Evolutionary conservation across 2,888 invertebrate species (phyloP).

Genomic region (Cosmia pyralina): DNA sequence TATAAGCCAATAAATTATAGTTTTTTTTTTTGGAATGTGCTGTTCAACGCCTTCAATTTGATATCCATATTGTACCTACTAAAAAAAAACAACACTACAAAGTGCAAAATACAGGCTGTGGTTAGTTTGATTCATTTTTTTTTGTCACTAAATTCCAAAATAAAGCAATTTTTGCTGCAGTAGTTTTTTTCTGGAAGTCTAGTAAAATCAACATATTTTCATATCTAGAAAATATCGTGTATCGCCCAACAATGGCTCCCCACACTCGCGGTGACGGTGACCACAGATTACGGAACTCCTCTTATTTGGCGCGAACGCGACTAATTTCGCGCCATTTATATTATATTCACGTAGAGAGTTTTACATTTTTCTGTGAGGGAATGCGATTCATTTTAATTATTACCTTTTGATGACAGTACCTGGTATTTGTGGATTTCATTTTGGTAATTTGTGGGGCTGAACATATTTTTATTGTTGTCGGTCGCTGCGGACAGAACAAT

Average conservation of each 20-base stretch:
- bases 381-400: constrained; percentile 57
- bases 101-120: too few relatives aligned
- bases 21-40: too few relatives aligned
- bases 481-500: not conserved
- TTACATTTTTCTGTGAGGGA: constrained; percentile 50
- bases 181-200: not conserved
- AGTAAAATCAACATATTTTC: not conserved
- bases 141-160: too few relatives aligned
- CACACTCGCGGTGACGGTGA: constrained; percentile 21
- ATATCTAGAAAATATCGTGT: not conserved
- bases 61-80: too few relatives aligned
- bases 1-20: too few relatives aligned
- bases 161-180: too few relatives aligned
- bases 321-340: constrained; percentile 64
- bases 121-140: too few relatives aligned
- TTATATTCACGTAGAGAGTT: constrained; percentile 61
- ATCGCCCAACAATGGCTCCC: constrained; percentile 25
- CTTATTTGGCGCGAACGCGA: constrained; percentile 56
- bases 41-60: too few relatives aligned
- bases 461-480: constrained; percentile 41
- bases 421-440: constrained; percentile 48
- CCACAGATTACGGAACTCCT: constrained; percentile 64
- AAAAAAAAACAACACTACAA: too few relatives aligned
- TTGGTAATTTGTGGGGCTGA: constrained; percentile 60
- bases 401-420: constrained; percentile 60